Evolutionary conservation across 2,797 vertebrate species (phyloP), one percentile per base, ranked within the genome.

Genomic region (Rhinoraja longicauda): DNA sequence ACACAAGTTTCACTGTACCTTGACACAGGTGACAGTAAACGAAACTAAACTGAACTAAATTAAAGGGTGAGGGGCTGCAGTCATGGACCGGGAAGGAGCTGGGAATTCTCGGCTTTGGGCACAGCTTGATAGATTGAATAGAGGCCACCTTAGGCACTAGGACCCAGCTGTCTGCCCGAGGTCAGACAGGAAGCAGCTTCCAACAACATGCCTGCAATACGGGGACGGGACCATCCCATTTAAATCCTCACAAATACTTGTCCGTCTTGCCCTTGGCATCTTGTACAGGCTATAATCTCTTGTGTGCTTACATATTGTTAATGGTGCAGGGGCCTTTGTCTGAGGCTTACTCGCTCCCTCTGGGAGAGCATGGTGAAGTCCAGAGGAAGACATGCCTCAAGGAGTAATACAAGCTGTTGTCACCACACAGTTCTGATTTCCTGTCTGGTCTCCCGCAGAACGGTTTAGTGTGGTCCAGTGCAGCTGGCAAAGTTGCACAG

Each of bases 161-260:
- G 95, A 94, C 96, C 96, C 96, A 97, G 96, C 96, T 97, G 96
- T 95, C 94, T 95, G 94, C 93, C 96, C 95, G 95, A 95, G 94
- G 95, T 94, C 96, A 96, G 96, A 97, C 96, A 96, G 95, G 95
- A 96, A 97, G 96, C 97, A 97, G 96, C 96, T 97, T 97, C 97
- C 95, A 95, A 95, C 95, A 96, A 95, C 96, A 96, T 96, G 96
- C 96, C 96, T 95, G 96, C 96, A 97, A 97, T 97, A 96, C 96
- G 97, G 96, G 96, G 96, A 96, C 94, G 96, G 95, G 96, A 96
- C 95, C 95, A 95, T 96, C 97, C 96, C 96, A 94, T 94, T 94
- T 94, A 95, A 95, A 95, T 93, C 94, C 94, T 95, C 95, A 96
- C 96, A 95, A 95, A 95, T 95, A 95, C 95, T 96, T 95, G 96